A percentile compares a stretch with the other conserved stretches of the same genome.
These are phyloP conservation scores for Lipophrys pholis DNA, from an alignment of 2,113 vertebrate genomes.

Conservation along the genomic window DNA sequence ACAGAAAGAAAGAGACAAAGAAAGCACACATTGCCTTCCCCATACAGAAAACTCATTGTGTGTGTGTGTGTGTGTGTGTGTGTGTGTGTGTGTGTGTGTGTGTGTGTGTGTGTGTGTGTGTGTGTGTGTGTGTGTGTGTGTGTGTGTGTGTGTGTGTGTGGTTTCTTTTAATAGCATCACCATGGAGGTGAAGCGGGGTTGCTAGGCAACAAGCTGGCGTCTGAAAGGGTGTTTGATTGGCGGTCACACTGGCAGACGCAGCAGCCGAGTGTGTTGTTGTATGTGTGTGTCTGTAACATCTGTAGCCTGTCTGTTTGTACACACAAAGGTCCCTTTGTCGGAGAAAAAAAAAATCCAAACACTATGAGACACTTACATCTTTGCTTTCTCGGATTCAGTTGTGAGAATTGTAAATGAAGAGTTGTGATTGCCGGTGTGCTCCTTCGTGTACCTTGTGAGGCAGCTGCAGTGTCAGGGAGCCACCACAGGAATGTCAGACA, in stretches of 20 bases:
- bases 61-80: constrained; percentile 11
- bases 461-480: constrained; percentile 57
- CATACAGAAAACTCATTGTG: not conserved
- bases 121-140: constrained; percentile 39
- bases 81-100: not conserved
- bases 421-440: not conserved
- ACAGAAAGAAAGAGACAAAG: not conserved
- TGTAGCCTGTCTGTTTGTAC: constrained; percentile 1
- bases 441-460: constrained; percentile 14
- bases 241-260: constrained; percentile 45
- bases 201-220: constrained; percentile 84
- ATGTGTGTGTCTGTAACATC: constrained; percentile 16
- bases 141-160: constrained; percentile 25
- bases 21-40: not conserved
- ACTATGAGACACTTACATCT: not conserved
- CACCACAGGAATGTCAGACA: constrained; percentile 38
- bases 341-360: not conserved
- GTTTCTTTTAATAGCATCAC: constrained; percentile 83
- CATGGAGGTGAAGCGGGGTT: constrained; percentile 80
- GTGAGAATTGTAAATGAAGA: not conserved
- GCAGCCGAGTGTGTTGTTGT: too few species aligned
- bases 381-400: not conserved
- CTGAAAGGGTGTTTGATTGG: constrained; percentile 77
- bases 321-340: not conserved
- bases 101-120: too few species aligned